phyloP scores from a whole-genome alignment of 2,797 vertebrate genomes.

The Melanotaenia trifasciata region DNA sequence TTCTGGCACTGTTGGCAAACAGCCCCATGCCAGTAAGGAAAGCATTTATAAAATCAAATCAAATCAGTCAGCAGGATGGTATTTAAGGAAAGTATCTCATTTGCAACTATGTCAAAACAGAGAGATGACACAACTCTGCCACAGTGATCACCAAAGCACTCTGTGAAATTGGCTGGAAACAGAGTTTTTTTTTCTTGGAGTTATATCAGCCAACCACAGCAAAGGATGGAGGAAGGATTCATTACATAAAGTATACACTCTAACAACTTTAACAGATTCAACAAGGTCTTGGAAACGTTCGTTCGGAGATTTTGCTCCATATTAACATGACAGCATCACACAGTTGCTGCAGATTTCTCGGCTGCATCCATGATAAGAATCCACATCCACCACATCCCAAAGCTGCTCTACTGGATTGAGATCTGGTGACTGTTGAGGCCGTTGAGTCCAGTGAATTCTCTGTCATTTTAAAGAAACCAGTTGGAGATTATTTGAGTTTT shows the following conservation, averaged over 20 bases:
- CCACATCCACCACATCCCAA: no score
- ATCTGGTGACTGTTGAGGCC: no score
- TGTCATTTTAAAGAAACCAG: not conserved
- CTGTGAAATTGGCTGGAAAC: slow-evolving; percentile 16
- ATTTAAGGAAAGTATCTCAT: slow-evolving; percentile 30
- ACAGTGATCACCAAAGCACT: slow-evolving; percentile 19
- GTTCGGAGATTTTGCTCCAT: no score
- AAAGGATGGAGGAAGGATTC: not conserved
- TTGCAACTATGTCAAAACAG: slow-evolving; percentile 40
- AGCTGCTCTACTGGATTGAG: no score
- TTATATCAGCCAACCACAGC: not conserved
- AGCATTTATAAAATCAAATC: slow-evolving; percentile 46
- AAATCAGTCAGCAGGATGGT: slow-evolving; percentile 12
- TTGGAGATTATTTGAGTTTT: slow-evolving; percentile 34
- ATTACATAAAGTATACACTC: not conserved
- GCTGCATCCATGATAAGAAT: no score
- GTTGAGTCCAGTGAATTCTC: not conserved
- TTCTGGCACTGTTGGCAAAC: slow-evolving; percentile 48
- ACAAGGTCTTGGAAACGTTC: not conserved
- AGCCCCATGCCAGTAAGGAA: slow-evolving; percentile 39
- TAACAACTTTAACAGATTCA: not conserved
- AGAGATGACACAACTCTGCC: slow-evolving; percentile 10
- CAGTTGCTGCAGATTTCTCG: no score
- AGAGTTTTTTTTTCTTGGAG: not conserved
- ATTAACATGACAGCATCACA: no score